Conservation (phyloP, 2,888 invertebrate species). For the Spodoptera littoralis region DNA sequence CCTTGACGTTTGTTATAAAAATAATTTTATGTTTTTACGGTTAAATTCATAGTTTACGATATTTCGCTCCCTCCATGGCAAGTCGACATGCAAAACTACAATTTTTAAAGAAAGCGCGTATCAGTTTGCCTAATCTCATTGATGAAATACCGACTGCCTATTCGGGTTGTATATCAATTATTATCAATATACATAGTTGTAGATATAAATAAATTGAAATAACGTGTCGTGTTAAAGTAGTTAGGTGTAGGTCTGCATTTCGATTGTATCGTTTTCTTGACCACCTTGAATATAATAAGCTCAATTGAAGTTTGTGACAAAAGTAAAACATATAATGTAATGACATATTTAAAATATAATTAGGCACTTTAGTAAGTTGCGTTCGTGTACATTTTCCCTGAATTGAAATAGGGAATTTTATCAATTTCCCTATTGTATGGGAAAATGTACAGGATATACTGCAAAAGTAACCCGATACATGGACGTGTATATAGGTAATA, state of each 20-base stretch:
- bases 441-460: conserved; percentile 29
- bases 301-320: conserved; percentile 4
- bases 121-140: conserved; percentile 32
- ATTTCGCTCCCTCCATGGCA: conserved; percentile 21
- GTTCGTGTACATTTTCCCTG: not conserved
- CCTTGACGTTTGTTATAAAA: not conserved
- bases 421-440: no score
- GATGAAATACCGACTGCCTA: conserved; percentile 25
- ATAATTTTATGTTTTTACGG: conserved; percentile 18
- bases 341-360: no score
- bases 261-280: conserved; percentile 26
- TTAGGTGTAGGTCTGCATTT: conserved; percentile 25
- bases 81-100: conserved; percentile 31
- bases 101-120: conserved; percentile 26
- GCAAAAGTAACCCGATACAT: conserved; percentile 32
- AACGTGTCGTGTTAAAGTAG: conserved; percentile 8
- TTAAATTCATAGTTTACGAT: conserved; percentile 18
- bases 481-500: conserved; percentile 1
- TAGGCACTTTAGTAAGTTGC: no score
- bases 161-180: conserved; percentile 43
- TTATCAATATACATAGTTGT: conserved; percentile 35
- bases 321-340: no score
- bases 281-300: conserved; percentile 28
- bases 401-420: conserved; percentile 8
- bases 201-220: conserved; percentile 33